Percentiles rank a stretch among this genome's conserved stretches.
Evolutionary conservation across 2,113 vertebrate genomes (phyloP).

Genomic region (Dipodomys stephensi): DNA sequence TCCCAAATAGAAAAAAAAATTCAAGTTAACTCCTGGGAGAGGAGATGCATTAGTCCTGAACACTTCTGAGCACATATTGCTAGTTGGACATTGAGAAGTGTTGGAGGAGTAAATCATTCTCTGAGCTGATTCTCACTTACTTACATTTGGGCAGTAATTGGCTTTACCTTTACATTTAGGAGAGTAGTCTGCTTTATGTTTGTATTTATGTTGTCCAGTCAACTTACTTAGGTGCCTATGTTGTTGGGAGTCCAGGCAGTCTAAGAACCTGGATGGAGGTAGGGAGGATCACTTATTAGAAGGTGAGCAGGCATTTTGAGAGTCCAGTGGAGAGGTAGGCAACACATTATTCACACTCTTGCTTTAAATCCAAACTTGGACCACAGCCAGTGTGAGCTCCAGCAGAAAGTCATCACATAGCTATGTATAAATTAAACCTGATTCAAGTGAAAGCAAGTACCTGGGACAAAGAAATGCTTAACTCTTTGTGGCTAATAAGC

Average conservation of each 20-base stretch:
- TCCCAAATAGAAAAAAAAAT: background rate
- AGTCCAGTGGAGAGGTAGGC: conserved; percentile 4
- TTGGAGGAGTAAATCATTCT: background rate
- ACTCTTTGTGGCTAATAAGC: conserved; percentile 46
- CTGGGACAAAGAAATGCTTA: conserved; percentile 59
- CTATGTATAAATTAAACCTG: conserved; percentile 74
- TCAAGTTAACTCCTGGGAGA: background rate
- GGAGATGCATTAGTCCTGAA: background rate
- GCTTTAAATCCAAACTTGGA: conserved; percentile 67
- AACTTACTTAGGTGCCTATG: background rate
- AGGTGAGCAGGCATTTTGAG: background rate
- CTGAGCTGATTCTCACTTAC: background rate
- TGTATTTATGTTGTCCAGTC: background rate
- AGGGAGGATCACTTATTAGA: conserved; percentile 8
- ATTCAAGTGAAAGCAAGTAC: conserved; percentile 75
- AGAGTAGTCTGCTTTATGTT: background rate
- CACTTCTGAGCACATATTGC: background rate
- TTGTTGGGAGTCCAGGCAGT: background rate
- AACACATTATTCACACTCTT: conserved; percentile 31
- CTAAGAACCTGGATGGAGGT: background rate
- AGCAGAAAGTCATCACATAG: conserved; percentile 67
- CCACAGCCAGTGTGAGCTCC: conserved; percentile 45
- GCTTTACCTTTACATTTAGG: background rate
- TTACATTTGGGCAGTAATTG: background rate
- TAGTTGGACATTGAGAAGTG: background rate